phyloP scores from a whole-genome alignment of 2,888 invertebrate genomes.

The Nasonovia ribisnigri region DNA sequence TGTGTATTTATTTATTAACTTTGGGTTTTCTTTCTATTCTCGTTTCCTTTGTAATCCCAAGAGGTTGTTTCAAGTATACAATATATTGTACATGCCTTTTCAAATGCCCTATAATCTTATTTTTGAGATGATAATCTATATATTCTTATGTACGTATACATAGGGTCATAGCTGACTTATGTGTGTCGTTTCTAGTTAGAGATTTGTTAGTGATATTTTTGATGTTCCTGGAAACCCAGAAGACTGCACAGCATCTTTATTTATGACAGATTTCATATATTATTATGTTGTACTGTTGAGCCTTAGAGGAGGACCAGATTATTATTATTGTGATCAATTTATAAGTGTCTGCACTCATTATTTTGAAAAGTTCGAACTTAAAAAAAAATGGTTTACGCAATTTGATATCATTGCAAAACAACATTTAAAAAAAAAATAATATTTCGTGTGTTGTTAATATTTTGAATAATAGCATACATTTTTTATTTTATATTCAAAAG shows the following conservation, averaged over 20 bases:
- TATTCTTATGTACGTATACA: not conserved
- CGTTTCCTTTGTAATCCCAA: not conserved
- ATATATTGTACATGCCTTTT: not conserved
- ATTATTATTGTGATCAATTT: not conserved
- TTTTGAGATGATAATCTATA: not conserved
- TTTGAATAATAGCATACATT: no score
- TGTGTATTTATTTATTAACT: not conserved
- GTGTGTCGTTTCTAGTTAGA: not conserved
- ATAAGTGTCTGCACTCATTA: not conserved
- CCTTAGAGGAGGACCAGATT: not conserved
- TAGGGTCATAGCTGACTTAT: not conserved
- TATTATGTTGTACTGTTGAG: not conserved
- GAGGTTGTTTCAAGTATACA: not conserved
- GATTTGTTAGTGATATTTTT: not conserved
- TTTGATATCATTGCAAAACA: no score
- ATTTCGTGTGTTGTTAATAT: no score
- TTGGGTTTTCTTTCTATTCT: constrained; percentile 13
- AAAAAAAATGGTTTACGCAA: no score
- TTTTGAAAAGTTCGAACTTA: not conserved
- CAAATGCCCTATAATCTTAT: not conserved
- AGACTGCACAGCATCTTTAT: not conserved
- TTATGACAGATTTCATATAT: not conserved
- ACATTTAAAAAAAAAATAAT: no score
- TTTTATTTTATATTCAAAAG: no score
- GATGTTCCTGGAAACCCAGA: not conserved